Evolutionary conservation across 2,113 vertebrate species (phyloP).

Genomic region (Strix uralensis): DNA sequence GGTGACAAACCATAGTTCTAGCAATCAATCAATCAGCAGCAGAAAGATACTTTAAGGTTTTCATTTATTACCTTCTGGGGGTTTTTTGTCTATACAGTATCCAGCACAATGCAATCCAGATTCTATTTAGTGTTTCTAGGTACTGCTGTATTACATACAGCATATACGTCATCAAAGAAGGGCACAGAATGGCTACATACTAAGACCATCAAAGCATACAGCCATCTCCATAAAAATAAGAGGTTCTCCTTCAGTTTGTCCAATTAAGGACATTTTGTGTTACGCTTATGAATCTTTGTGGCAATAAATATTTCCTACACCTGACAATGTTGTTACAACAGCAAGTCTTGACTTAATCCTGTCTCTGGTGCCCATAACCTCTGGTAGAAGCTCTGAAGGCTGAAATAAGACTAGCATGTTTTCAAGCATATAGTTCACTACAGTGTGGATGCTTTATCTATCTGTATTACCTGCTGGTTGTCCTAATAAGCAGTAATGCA

Average conservation of each 20-base stretch:
- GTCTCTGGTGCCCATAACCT: neutral
- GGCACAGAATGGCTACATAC: neutral
- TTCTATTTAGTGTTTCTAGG: neutral
- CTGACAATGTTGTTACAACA: neutral
- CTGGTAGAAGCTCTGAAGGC: neutral
- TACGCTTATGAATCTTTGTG: neutral
- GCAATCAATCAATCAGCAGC: neutral
- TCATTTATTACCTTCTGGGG: neutral
- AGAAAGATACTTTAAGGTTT: neutral
- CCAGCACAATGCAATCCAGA: neutral
- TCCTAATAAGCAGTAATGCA: neutral
- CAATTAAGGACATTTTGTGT: neutral
- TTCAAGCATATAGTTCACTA: neutral
- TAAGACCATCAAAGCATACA: neutral
- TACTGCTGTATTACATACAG: neutral
- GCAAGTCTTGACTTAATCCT: neutral
- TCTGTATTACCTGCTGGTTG: neutral
- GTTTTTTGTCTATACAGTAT: neutral
- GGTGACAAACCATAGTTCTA: neutral
- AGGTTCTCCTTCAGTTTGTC: neutral
- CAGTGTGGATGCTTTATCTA: neutral
- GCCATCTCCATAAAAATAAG: neutral
- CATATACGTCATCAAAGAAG: neutral
- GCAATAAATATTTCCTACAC: neutral
- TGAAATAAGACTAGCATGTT: neutral